Base-by-base conservation (phyloP, 2,113 vertebrate genomes). In the Mirza zaza region DNA sequence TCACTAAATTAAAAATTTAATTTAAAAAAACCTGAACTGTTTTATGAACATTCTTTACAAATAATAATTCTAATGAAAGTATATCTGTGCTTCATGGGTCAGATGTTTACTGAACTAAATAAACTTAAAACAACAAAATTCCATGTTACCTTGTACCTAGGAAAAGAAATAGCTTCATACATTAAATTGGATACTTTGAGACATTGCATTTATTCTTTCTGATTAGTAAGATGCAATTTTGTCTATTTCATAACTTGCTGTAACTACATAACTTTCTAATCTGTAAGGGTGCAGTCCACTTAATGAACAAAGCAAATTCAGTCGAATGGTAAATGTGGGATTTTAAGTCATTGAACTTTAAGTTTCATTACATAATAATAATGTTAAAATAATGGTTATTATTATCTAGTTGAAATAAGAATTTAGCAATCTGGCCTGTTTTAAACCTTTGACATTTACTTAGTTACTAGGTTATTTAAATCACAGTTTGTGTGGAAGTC, bases 1-100 rank as follows among this genome's bases (percentile, higher is more conserved):
- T 94, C 23, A 57, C 3, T 79, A 90, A 95, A 73, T 86, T 77
- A 68, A 91, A 91, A 70, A 59, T 34, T 34, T 85, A 90, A 71
- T 70, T 71, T 70, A 89, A 73, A 93, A 96, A 92, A 50, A 39
- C 13, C 29, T 87, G 15, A 81, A 2, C 21, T 21, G 3, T 81
- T 67, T 67, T 52, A 77, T 80, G 39, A 86, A 71, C 63, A 25
- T 1, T 75, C 15, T 68, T 73, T 97, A 25, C 21, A 88, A 93
- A 55, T n/a, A 21, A 63, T 87, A 83, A 81, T 39, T 90, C 13
- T 52, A 82, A 55, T 61, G 25, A 48, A 90, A 65, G 27, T 27
- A 6, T 1, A 71, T n/a, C 18, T 77, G 7, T 67, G 29, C 13
- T 32, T 88, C 48, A 75, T n/a, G 11, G 21, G 50, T 91, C 29